Evolutionary conservation across 2,797 vertebrate species (phyloP).

Genomic region (Margarornis squamiger): DNA sequence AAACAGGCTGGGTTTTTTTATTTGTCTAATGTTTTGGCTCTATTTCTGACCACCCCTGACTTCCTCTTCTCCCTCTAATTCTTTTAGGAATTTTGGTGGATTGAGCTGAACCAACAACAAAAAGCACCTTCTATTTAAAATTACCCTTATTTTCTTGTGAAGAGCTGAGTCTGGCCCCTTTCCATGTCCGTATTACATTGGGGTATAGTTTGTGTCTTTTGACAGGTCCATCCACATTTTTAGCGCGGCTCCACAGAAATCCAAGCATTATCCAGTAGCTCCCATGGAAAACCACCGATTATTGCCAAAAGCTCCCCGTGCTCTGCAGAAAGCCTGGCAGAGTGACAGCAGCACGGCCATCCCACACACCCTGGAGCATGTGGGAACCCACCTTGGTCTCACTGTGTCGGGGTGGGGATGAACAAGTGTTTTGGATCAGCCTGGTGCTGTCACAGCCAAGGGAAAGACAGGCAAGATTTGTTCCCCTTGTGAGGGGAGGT

Average conservation of each 20-base stretch:
- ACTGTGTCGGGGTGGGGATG: background rate
- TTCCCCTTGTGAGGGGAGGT: background rate
- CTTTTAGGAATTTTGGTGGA: background rate
- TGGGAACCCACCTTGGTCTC: background rate
- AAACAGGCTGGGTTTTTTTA: background rate
- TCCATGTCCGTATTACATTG: background rate
- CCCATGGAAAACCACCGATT: background rate
- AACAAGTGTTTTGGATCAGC: background rate
- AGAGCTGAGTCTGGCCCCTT: background rate
- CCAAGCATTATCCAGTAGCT: background rate
- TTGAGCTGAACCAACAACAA: background rate
- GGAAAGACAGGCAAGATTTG: background rate
- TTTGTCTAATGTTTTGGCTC: background rate
- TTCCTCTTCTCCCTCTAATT: background rate
- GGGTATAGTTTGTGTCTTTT: background rate
- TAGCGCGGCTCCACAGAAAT: fast-evolving
- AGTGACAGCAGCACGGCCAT: fast-evolving
- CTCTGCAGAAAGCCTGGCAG: background rate
- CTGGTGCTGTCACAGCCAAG: background rate
- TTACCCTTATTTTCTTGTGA: background rate
- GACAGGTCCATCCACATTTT: background rate
- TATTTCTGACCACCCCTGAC: background rate
- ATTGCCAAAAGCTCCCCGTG: fast-evolving
- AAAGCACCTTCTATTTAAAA: background rate
- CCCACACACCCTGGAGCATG: fast-evolving